Evolutionary conservation across 2,888 invertebrate genomes (phyloP), one percentile per base, ranked within the genome.

Genomic region (Salticus scenicus): DNA sequence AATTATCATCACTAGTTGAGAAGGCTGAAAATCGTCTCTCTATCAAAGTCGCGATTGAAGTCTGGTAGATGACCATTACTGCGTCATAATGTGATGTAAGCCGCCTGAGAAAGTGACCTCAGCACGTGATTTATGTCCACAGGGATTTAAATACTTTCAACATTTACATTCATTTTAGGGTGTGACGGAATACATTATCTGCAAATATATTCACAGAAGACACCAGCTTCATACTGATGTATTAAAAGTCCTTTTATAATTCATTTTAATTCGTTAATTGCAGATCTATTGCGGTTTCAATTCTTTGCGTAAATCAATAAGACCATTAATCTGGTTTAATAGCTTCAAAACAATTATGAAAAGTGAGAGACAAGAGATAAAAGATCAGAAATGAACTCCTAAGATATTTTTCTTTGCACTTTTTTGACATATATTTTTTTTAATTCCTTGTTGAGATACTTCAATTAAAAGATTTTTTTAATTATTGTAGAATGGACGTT

Each of bases 261-360:
- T n/a, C n/a, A n/a, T 70, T 33, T 57, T 74, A 75, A 75, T 82
- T 75, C 63, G 75, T 63, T 64, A 70, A 71, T 41, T 82, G 41
- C 28, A 41, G 37, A 47, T 51, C 24, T 33, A 47, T 70, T 75
- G 41, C 31, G 33, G 27, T 70, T 57, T 71, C 70, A 82, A 64
- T 75, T 37, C n/a, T 31, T 66, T 64, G 70, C 70, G 24, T 71
- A 71, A 41, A 69, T n/a, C 17, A 37, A 17, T 27, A 17, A 42
- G 42, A 28, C 20, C 79, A 80, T 80, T 72, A 80, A 80, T 80
- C 72, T 73, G 27, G 12, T 17, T 12, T 57, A 70, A 70, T 70
- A 28, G 70, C 51, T 17, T 47, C 2, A 47, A 47, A 2, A 47
- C 2, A 47, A 2, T 17, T 12, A 47, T 47, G 47, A 17, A 47